phyloP scores from a whole-genome alignment of 2,113 vertebrate species.

The Mystacornis crossleyi region DNA sequence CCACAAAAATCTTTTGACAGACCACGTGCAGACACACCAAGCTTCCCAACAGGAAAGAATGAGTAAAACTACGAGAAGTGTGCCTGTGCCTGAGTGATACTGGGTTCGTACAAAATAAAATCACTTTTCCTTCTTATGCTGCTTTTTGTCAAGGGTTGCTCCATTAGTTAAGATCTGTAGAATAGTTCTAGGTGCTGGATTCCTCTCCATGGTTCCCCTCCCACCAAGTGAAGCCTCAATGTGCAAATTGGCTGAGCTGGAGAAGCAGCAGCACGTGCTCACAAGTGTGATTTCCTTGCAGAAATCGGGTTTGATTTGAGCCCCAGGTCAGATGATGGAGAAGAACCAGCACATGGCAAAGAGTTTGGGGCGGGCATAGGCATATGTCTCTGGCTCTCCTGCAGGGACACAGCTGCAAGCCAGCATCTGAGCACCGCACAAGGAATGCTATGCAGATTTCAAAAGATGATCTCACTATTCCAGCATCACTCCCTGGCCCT shows the following conservation, averaged over 20 bases:
- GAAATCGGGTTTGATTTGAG: neutral
- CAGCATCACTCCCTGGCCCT: neutral
- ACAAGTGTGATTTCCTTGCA: neutral
- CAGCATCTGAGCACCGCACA: neutral
- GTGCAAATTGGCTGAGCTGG: accelerated
- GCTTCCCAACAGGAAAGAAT: neutral
- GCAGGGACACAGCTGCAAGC: neutral
- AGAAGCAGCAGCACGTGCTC: neutral
- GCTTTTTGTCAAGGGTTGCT: neutral
- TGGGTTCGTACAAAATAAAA: neutral
- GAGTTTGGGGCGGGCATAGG: accelerated
- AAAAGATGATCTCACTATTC: neutral
- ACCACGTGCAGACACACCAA: accelerated
- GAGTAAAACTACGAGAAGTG: neutral
- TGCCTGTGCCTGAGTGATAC: accelerated
- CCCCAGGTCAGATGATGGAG: neutral
- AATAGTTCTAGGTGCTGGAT: neutral
- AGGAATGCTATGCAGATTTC: accelerated
- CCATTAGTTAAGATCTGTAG: neutral
- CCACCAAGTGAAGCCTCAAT: accelerated
- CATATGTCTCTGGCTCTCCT: accelerated
- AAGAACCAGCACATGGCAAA: accelerated
- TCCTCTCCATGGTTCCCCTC: accelerated
- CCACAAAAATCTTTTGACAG: neutral
- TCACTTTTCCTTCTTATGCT: neutral